A percentile compares a stretch with the other conserved stretches of the same genome.
phyloP scores from a whole-genome alignment of 2,888 invertebrate genomes.

The Margaritifera margaritifera region DNA sequence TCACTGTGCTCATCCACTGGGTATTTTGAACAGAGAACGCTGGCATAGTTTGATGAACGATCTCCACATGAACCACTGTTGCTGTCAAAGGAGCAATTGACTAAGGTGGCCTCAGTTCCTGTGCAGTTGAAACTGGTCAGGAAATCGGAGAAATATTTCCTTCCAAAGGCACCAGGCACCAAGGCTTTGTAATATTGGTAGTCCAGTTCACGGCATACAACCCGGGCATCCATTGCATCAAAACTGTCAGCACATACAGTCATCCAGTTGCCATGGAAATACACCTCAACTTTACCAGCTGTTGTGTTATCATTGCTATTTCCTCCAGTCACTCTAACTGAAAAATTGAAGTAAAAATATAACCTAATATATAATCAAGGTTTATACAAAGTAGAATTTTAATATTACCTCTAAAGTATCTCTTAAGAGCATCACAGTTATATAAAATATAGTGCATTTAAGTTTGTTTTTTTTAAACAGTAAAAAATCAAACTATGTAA shows the following conservation, averaged over 20 bases:
- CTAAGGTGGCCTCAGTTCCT: constrained; percentile 45
- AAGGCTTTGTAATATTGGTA: constrained; percentile 47
- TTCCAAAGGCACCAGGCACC: constrained; percentile 48
- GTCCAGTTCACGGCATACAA: constrained; percentile 49
- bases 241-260: constrained; percentile 50
- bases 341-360: constrained; percentile 7
- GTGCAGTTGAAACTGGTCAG: constrained; percentile 74
- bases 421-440: too few relatives aligned
- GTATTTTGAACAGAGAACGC: constrained; percentile 50
- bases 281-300: constrained; percentile 51
- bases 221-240: constrained; percentile 38
- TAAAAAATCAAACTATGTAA: too few relatives aligned
- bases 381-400: too few relatives aligned
- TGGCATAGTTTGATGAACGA: constrained; percentile 47
- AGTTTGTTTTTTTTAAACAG: too few relatives aligned
- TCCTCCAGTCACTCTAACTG: constrained; percentile 49
- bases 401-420: too few relatives aligned
- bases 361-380: too few relatives aligned
- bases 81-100: constrained; percentile 34
- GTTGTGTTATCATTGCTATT: constrained; percentile 46
- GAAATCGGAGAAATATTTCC: constrained; percentile 37
- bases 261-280: constrained; percentile 44
- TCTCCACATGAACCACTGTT: constrained; percentile 31
- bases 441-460: too few relatives aligned
- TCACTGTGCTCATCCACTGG: constrained; percentile 35